These are phyloP conservation scores for Indri indri DNA, from an alignment of 2,113 vertebrate genomes.

Conservation along the genomic window DNA sequence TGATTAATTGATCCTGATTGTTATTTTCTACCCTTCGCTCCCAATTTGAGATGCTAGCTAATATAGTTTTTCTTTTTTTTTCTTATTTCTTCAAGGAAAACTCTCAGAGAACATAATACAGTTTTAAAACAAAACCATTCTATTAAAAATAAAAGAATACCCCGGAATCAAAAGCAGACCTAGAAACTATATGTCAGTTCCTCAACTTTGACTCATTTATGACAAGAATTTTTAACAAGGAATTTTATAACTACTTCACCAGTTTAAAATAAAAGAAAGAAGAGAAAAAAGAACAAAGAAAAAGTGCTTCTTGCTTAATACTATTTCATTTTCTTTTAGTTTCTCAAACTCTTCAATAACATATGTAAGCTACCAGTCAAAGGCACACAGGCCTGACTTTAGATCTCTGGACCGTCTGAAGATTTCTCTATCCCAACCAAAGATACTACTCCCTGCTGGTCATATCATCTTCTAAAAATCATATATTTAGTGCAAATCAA, in stretches of 20 bases:
- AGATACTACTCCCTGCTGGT: background rate
- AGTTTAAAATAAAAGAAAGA: background rate
- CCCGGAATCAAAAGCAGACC: background rate
- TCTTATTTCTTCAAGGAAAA: too few species aligned
- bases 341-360: background rate
- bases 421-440: background rate
- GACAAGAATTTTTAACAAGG: background rate
- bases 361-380: background rate
- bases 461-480: background rate
- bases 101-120: background rate
- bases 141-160: background rate
- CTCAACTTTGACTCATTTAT: slow-evolving; percentile 19
- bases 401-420: background rate
- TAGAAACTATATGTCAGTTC: background rate
- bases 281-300: background rate
- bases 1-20: background rate
- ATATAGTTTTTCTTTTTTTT: too few species aligned
- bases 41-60: background rate
- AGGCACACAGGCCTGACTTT: background rate
- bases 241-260: background rate
- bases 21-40: background rate
- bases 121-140: too few species aligned
- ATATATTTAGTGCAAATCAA: background rate
- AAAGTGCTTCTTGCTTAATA: background rate
- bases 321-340: background rate